Base-by-base conservation (phyloP, 2,797 vertebrate species). In the Arnoldichthys spilopterus region DNA sequence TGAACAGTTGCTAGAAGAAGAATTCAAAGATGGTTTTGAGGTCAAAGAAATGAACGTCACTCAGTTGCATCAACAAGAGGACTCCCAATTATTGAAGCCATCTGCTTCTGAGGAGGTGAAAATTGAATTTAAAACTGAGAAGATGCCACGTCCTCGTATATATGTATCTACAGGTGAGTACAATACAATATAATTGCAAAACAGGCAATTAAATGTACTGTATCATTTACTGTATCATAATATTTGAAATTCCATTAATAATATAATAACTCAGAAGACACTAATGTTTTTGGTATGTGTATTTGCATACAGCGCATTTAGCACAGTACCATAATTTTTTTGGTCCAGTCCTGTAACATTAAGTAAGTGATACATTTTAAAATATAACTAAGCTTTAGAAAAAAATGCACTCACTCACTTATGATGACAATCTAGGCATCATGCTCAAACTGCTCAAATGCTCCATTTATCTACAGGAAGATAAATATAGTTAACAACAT, bases 71-170 rank as follows among this genome's bases (percentile, higher is more conserved):
- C 74, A 81, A 81, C 64, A 81, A 73, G 75, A 69, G 4, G 79
- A 83, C 72, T 67, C 66, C 78, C 80, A 61, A 75, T 67, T 49
- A 51, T 79, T 84, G 69, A 84, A 69, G 78, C 79, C 78, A 40
- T 86, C 85, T 80, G 83, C 67, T 67, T 78, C 37, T 6, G 86
- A 90, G 80, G 85, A 90, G 32, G 73, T 84, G 74, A 90, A 91
- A 45, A 87, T 86, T 66, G 86, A 89, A n/a, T 86, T 20, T 62
- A 15, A 62, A 6, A 62, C 87, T 79, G 92, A 91, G 40, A 82
- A 89, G 83, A 89, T 88, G 72, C 88, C 90, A 84, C 87, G 85
- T 76, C 51, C 78, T 18, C 76, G 37, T 79, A 34, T 70, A 53
- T 49, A 24, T 58, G 26, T 67, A 45, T 26, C 69, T 71, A 18